These are phyloP conservation scores for Leucoma salicis DNA, from an alignment of 2,888 invertebrate genomes.

Conservation along the genomic window DNA sequence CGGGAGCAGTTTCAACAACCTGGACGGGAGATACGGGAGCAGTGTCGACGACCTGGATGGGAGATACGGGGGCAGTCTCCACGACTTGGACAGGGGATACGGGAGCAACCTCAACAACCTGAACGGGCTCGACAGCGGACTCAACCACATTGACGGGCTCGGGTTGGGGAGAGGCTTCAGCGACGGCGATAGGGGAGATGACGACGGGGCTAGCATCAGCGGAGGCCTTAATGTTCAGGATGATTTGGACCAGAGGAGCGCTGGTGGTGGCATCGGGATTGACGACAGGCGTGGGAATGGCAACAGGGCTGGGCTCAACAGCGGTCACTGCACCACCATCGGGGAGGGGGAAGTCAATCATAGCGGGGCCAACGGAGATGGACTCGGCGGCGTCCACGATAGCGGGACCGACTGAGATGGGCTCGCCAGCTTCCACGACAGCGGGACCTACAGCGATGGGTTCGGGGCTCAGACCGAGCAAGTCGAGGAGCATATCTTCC, in stretches of 20 bases:
- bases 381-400: slow-evolving; percentile 14
- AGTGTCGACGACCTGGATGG: background rate
- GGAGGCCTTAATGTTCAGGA: slow-evolving; percentile 37
- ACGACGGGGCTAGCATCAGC: slow-evolving; percentile 7
- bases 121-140: slow-evolving; percentile 23
- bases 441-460: slow-evolving; percentile 21
- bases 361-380: slow-evolving; percentile 5
- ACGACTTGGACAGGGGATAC: background rate
- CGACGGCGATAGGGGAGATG: slow-evolving; percentile 1
- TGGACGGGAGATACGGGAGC: slow-evolving; percentile 17
- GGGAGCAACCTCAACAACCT: slow-evolving; percentile 31
- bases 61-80: slow-evolving; percentile 5
- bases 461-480: slow-evolving; percentile 8
- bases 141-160: background rate
- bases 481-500: slow-evolving; percentile 24
- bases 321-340: background rate
- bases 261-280: slow-evolving; percentile 18
- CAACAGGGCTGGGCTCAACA: background rate
- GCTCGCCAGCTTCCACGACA: slow-evolving; percentile 22
- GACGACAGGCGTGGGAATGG: slow-evolving; percentile 4
- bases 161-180: slow-evolving; percentile 2
- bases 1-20: slow-evolving; percentile 13
- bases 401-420: slow-evolving; percentile 25
- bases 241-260: slow-evolving; percentile 42
- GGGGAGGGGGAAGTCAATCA: slow-evolving; percentile 19